Base-by-base conservation (phyloP, 2,888 invertebrate genomes). In the Phortica magna region DNA sequence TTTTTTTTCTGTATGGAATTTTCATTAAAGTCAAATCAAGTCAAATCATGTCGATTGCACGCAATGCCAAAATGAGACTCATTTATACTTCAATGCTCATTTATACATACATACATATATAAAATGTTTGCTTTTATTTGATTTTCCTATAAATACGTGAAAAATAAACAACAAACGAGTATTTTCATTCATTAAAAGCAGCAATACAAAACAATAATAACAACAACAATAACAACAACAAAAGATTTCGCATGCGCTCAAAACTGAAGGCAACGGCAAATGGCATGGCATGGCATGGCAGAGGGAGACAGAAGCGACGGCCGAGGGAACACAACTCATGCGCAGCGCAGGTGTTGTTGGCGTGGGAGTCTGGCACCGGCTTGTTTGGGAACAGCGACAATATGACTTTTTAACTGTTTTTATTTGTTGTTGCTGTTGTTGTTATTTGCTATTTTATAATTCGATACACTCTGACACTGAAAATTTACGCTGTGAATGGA, bases 361-460 rank as follows among this genome's bases (percentile, higher is more conserved):
- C 31, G 31, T 31, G 31, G 31, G 31, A 31, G 31, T 31, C 31
- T 31, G 31, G 31, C 31, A 31, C 31, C 31, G 31, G 31, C 31
- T 31, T 31, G 31, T 31, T 31, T 31, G 31, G 31, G 31, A 31
- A 31, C 2, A 31, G 31, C 31, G 31, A 31, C 31, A 31, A 31
- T 31, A 31, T 31, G 31, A 31, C 31, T 31, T 31, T 39, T 41
- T 17, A 48, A 42, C n/a, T 61, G 59, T 43, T 75, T 43, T 65
- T 70, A 83, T 80, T 80, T 81, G 14, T 48, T 6, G 2, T 48
- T 48, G 9, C 7, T 48, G 9, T 2, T 48, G 3, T 48, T 48
- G 2, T 48, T 48, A 2, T 48, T 48, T 48, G 2, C 48, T 48
- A 12, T 48, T 48, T 14, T 48, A 5, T 48, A 48, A 48, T 12